A percentile compares a stretch with the other conserved stretches of the same genome.
Evolutionary conservation across 2,113 vertebrate genomes (phyloP).

Genomic region (Crotophaga sulcirostris): DNA sequence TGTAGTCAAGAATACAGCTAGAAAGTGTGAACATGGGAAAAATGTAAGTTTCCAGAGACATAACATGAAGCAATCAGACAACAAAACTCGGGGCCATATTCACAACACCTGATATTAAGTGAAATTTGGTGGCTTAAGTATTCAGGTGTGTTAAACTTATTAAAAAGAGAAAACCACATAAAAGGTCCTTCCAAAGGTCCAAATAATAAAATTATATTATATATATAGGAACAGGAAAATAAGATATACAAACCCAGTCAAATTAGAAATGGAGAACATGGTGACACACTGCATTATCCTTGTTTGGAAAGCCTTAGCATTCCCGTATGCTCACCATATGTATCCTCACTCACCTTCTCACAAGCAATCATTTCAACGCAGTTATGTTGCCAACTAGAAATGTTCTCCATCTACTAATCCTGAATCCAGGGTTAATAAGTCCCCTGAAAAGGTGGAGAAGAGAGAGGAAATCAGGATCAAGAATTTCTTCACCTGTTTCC

Average conservation of each 20-base stretch:
- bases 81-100: background rate
- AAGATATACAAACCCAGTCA: background rate
- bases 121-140: background rate
- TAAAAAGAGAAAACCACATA: background rate
- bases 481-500: background rate
- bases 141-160: background rate
- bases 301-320: background rate
- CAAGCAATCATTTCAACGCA: background rate
- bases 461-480: background rate
- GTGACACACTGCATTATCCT: background rate
- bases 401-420: background rate
- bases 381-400: background rate
- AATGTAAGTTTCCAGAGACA: background rate
- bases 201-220: background rate
- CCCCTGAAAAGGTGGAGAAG: background rate
- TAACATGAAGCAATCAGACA: background rate
- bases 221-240: background rate
- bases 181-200: background rate
- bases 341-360: background rate
- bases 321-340: rapidly evolving
- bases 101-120: background rate
- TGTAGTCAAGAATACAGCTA: background rate
- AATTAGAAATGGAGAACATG: background rate
- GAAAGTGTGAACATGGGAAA: background rate
- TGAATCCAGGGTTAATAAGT: background rate